A percentile compares a stretch with the other conserved stretches of the same genome.
Conservation (phyloP, 2,888 invertebrate genomes). For the Paralinhomoeus sp. region DNA sequence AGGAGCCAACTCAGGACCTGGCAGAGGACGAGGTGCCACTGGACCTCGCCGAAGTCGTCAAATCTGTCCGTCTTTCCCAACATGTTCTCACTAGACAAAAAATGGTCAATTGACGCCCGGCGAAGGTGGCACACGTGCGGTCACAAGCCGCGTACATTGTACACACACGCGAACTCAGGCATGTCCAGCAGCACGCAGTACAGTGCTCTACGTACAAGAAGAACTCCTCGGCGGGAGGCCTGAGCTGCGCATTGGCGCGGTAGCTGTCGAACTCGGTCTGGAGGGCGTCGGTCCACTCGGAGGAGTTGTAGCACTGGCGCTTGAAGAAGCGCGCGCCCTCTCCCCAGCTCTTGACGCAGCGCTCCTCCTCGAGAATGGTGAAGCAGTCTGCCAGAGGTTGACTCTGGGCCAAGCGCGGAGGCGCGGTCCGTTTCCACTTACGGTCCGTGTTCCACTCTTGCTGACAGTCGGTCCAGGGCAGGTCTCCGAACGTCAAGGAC, state of each 20-base stretch:
- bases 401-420: no score
- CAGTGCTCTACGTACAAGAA: background rate
- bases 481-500: background rate
- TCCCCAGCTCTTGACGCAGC: background rate
- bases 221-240: conserved; percentile 2
- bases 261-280: background rate
- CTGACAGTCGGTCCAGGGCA: conserved; percentile 5
- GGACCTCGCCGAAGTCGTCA: conserved; percentile 51
- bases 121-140: no score
- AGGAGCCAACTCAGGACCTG: conserved; percentile 73
- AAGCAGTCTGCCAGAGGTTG: conserved; percentile 2
- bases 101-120: no score
- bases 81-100: conserved; percentile 68
- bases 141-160: no score
- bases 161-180: no score
- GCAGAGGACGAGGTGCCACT: conserved; percentile 71
- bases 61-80: conserved; percentile 59
- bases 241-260: background rate
- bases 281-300: background rate
- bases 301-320: background rate
- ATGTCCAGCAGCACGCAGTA: background rate
- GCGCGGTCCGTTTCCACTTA: background rate
- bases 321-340: conserved; percentile 2
- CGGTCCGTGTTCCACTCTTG: background rate
- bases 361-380: background rate